Conservation (phyloP, 2,888 invertebrate species). For the Maniola hyperantus region DNA sequence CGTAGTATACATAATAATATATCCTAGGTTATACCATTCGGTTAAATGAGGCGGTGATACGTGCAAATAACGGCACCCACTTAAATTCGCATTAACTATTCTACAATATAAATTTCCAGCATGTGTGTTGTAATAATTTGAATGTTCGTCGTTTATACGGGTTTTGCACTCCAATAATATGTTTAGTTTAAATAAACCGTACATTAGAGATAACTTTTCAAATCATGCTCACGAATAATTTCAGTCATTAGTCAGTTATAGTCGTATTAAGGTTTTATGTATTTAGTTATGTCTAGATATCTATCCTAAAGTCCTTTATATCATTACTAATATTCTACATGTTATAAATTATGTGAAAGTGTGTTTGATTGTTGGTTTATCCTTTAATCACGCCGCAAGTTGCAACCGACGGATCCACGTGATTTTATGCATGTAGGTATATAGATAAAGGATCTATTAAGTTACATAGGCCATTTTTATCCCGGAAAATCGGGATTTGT, state of each 20-base stretch:
- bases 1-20: too few relatives aligned
- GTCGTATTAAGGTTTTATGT: background rate
- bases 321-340: too few relatives aligned
- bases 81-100: constrained; percentile 9
- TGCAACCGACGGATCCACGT: too few relatives aligned
- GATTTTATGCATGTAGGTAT: too few relatives aligned
- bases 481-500: too few relatives aligned
- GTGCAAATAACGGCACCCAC: constrained; percentile 10
- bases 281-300: background rate
- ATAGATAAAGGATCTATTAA: too few relatives aligned
- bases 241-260: background rate
- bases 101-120: background rate
- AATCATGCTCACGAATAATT: background rate
- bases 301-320: background rate
- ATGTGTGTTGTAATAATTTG: background rate
- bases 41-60: background rate
- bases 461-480: too few relatives aligned
- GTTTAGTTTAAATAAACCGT: background rate
- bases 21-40: background rate
- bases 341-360: too few relatives aligned
- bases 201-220: background rate
- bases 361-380: too few relatives aligned
- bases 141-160: background rate
- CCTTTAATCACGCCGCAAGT: too few relatives aligned
- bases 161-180: background rate